phyloP scores from a whole-genome alignment of 1,140 invertebrate genomes.

The Plutomurus gul region DNA sequence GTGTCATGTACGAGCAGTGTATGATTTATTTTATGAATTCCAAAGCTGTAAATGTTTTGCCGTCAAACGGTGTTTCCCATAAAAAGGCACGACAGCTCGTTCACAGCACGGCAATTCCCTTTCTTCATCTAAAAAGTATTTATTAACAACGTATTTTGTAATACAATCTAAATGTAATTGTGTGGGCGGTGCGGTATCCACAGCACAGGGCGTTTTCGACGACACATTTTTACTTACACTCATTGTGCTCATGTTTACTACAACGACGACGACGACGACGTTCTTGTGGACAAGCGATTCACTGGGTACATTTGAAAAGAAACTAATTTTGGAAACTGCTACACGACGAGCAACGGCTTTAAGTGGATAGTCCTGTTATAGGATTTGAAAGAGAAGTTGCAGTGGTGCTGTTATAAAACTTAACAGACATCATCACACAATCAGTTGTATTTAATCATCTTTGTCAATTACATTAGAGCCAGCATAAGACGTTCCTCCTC shows the following conservation, averaged over 20 bases:
- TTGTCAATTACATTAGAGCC: slow-evolving; percentile 20
- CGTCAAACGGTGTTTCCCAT: too few species aligned
- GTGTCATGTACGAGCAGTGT: too few species aligned
- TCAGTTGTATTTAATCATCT: background rate
- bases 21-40: too few species aligned
- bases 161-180: background rate
- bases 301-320: background rate
- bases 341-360: too few species aligned
- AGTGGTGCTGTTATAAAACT: background rate
- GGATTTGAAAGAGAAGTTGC: background rate
- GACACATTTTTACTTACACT: background rate
- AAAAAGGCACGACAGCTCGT: too few species aligned
- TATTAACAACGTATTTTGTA: background rate
- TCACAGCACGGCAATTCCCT: too few species aligned
- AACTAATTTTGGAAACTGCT: background rate
- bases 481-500: background rate
- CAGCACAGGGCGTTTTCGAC: background rate
- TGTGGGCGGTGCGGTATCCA: background rate
- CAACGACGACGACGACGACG: background rate
- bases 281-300: background rate
- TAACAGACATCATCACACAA: background rate
- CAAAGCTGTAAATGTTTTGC: too few species aligned
- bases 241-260: background rate
- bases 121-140: too few species aligned
- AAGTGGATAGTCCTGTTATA: background rate